Conservation (phyloP, 2,797 vertebrate genomes). For the Jordanella pulchra region DNA sequence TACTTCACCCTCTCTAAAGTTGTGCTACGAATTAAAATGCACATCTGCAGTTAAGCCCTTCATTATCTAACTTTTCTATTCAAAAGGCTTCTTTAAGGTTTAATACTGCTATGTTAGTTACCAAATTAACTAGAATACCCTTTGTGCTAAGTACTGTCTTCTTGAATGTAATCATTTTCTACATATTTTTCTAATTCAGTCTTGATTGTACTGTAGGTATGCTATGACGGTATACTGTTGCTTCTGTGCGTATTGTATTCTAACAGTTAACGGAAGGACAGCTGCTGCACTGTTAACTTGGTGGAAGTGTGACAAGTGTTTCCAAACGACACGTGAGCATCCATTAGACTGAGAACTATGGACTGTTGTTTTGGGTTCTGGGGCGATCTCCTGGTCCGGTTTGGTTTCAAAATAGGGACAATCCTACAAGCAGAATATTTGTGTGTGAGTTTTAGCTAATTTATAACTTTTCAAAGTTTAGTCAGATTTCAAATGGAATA, state of each 20-base stretch:
- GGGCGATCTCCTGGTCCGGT: conserved; percentile 54
- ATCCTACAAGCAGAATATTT: conserved; percentile 70
- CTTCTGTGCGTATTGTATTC: conserved; percentile 71
- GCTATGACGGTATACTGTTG: conserved; percentile 77
- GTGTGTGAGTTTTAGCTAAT: conserved; percentile 75
- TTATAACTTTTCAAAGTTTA: conserved; percentile 77
- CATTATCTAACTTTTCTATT: conserved; percentile 75
- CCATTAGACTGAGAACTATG: conserved; percentile 52
- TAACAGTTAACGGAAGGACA: conserved; percentile 63
- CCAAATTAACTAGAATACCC: conserved; percentile 79
- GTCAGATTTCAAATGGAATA: conserved; percentile 60
- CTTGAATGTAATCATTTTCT: conserved; percentile 89
- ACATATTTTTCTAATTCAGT: conserved; percentile 89
- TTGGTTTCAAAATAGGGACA: conserved; percentile 68
- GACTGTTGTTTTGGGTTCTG: conserved; percentile 61
- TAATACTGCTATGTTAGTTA: conserved; percentile 82
- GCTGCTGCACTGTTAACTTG: conserved; percentile 63
- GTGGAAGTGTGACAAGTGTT: conserved; percentile 44
- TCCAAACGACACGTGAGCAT: conserved; percentile 57
- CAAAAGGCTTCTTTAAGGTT: conserved; percentile 82
- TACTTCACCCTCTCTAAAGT: conserved; percentile 65
- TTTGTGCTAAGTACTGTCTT: conserved; percentile 88
- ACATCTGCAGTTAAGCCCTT: conserved; percentile 68
- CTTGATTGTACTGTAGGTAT: conserved; percentile 83
- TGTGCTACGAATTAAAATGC: conserved; percentile 65